Conservation (phyloP, 2,888 invertebrate species). For the Mythimna vitellina region DNA sequence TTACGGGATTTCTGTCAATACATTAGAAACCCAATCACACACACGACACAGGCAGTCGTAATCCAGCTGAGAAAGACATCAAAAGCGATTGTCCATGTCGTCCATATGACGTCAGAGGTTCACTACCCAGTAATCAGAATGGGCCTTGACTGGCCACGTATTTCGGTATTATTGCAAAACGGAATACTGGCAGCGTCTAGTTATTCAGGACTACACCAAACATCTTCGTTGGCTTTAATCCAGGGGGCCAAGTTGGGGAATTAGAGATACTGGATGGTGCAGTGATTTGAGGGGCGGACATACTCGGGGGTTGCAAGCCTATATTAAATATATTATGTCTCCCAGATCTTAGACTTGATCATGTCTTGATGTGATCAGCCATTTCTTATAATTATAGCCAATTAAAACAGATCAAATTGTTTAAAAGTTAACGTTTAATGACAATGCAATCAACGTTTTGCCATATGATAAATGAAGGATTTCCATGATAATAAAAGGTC, state of each 20-base stretch:
- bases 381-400: too few species aligned
- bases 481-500: too few species aligned
- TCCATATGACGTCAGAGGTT: constrained; percentile 25
- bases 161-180: constrained; percentile 79
- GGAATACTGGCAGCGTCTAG: constrained; percentile 79
- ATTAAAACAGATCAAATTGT: too few species aligned
- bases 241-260: constrained; percentile 75
- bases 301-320: too few species aligned
- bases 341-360: too few species aligned
- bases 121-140: constrained; percentile 66
- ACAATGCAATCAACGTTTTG: too few species aligned
- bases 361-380: too few species aligned
- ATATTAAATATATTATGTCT: too few species aligned
- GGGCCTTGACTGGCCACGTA: constrained; percentile 65
- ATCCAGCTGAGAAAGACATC: constrained; percentile 52
- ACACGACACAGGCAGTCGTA: constrained; percentile 12
- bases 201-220: constrained; percentile 86
- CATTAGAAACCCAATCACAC: constrained; percentile 36
- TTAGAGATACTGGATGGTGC: constrained; percentile 67
- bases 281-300: not conserved
- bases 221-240: constrained; percentile 89
- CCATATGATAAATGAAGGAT: too few species aligned
- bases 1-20: constrained; percentile 36
- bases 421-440: too few species aligned
- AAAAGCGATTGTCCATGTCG: constrained; percentile 62